phyloP scores from a whole-genome alignment of 1,140 invertebrate genomes.

The Drosophila fuyamai region DNA sequence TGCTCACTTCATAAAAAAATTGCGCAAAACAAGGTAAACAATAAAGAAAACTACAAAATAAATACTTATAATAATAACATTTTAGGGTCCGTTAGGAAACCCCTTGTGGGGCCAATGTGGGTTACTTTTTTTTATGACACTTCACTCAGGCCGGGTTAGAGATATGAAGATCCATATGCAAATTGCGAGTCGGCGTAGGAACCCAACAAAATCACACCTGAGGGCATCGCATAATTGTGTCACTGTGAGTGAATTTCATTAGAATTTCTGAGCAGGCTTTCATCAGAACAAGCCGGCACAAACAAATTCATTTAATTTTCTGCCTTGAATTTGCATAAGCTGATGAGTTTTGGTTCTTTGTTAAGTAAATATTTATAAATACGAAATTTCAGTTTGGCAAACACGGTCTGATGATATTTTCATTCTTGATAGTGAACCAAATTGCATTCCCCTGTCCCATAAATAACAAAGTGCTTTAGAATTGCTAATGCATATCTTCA shows the following conservation, averaged over 20 bases:
- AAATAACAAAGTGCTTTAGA: neutral
- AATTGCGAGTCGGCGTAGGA: conserved; percentile 28
- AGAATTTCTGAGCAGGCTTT: conserved; percentile 64
- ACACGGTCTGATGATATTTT: neutral
- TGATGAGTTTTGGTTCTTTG: conserved; percentile 43
- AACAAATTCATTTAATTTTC: conserved; percentile 54
- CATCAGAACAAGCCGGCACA: neutral
- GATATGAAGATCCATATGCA: conserved; percentile 49
- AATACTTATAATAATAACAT: conserved; percentile 77
- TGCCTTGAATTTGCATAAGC: conserved; percentile 58
- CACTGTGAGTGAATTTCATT: conserved; percentile 72
- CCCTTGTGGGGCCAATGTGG: conserved; percentile 63
- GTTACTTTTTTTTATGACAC: conserved; percentile 64
- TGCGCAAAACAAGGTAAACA: conserved; percentile 60
- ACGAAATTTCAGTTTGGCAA: neutral
- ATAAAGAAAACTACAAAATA: conserved; percentile 65
- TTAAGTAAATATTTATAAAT: neutral
- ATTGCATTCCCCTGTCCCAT: no score
- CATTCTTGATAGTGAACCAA: no score
- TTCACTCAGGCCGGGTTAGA: conserved; percentile 32
- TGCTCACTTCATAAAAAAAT: conserved; percentile 65
- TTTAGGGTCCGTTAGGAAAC: conserved; percentile 71
- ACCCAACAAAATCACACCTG: conserved; percentile 58
- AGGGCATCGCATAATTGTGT: conserved; percentile 79
- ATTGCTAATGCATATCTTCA: neutral